Evolutionary conservation across 2,888 invertebrate genomes (phyloP), one percentile per base, ranked within the genome.

Genomic region (Oxyscelio sp.): DNA sequence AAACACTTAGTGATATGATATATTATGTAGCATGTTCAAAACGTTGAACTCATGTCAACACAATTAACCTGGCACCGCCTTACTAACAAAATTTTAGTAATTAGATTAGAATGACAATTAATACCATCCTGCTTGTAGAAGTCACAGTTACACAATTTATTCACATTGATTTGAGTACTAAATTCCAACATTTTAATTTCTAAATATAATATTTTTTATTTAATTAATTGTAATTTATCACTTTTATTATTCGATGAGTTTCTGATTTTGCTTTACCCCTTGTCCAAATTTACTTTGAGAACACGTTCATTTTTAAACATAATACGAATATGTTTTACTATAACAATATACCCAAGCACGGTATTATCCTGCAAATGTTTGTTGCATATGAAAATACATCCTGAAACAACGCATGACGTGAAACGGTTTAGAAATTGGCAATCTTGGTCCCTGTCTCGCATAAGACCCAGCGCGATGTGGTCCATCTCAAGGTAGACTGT

Each of bases 361-460:
- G 21, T 45, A 38, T 50, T 45, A 45, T 75, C 21, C 45, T 65
- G 65, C 59, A 58, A 15, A 65, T 77, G 61, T 61, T 77, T 77
- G 73, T 73, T 73, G 66, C 59, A 61, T 31, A 61, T 68, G 68
- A 31, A 61, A 68, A 43, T 54, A 70, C 43, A 70, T 21, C 50
- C 43, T 17, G 31, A 70, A 34, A 54, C 70, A 45, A 45, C 59
- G 70, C 78, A 71, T 71, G 71, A 38, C 63, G 58, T 63, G 65
- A 34, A 71, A 71, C 68, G 73, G 22, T 63, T 75, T 87, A 86
- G 85, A 89, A 88, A 92, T 92, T 92, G 93, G 92, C 91, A 93
- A 93, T 92, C 92, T 93, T 93, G 93, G 93, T 92, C 92, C 92
- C 92, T 93, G 92, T 92, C 93, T 93, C 92, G 92, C 92, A 93